phyloP scores from a whole-genome alignment of 2,888 invertebrate species.

The Spodoptera exigua region DNA sequence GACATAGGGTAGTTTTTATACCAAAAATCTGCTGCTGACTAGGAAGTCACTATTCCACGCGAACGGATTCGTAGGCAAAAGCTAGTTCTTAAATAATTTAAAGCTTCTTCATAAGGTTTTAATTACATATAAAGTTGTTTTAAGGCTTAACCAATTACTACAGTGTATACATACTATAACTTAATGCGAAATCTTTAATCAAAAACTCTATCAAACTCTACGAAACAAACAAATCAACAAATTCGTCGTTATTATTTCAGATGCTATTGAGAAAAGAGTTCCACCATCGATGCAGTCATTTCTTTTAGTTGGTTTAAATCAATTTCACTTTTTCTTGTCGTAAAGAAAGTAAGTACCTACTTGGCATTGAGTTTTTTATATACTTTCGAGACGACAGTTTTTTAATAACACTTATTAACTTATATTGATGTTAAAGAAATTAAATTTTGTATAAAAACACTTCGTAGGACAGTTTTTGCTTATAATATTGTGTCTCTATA shows the following conservation, averaged over 20 bases:
- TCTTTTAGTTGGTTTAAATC: constrained; percentile 60
- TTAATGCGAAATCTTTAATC: too few relatives aligned
- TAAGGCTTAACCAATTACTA: too few relatives aligned
- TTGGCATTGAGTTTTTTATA: constrained; percentile 50
- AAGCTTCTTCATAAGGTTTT: too few relatives aligned
- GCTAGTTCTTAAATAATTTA: too few relatives aligned
- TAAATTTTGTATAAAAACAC: constrained; percentile 4
- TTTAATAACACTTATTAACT: constrained; percentile 9
- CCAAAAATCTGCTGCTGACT: too few relatives aligned
- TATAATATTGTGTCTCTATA: too few relatives aligned
- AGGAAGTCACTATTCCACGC: too few relatives aligned
- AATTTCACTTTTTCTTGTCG: constrained; percentile 73
- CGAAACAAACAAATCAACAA: constrained; percentile 12
- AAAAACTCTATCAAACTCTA: constrained; percentile 12
- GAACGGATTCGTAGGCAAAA: too few relatives aligned
- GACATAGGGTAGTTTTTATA: too few relatives aligned
- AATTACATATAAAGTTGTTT: too few relatives aligned
- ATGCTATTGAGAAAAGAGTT: constrained; percentile 37
- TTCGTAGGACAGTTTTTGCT: too few relatives aligned
- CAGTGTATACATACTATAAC: too few relatives aligned
- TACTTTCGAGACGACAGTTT: constrained; percentile 39
- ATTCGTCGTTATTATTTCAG: constrained; percentile 12
- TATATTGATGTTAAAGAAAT: constrained; percentile 4
- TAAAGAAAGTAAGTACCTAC: constrained; percentile 67
- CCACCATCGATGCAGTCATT: constrained; percentile 46